These are phyloP conservation scores for Chelonoidis abingdonii DNA, from an alignment of 2,113 vertebrate species.

Conservation along the genomic window DNA sequence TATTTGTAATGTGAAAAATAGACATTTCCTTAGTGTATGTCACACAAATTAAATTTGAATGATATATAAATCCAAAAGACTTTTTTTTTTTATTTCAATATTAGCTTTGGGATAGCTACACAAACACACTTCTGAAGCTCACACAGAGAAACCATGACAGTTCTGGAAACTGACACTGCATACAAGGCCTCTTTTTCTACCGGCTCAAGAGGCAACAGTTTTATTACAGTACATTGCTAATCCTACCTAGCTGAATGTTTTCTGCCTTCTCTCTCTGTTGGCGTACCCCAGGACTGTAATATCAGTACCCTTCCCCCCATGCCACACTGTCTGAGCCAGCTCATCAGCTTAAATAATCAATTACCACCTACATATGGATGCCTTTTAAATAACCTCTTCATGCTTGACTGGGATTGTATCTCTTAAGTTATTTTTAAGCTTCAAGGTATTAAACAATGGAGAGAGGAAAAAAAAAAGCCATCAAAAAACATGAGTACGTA, in stretches of 20 bases:
- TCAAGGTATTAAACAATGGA: background rate
- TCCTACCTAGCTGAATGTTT: background rate
- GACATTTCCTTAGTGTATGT: background rate
- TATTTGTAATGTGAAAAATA: background rate
- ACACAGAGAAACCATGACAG: background rate
- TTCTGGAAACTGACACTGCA: background rate
- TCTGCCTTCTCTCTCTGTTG: background rate
- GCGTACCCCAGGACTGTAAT: background rate
- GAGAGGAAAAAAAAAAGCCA: background rate
- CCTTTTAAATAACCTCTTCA: background rate
- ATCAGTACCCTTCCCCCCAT: background rate
- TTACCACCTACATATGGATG: background rate
- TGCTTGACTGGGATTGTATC: background rate
- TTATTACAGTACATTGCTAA: background rate
- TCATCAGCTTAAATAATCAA: background rate
- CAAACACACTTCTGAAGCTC: background rate
- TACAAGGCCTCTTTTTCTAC: background rate
- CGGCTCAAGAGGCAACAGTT: background rate
- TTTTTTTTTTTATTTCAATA: background rate
- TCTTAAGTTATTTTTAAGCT: background rate
- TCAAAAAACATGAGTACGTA: background rate
- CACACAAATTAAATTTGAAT: background rate
- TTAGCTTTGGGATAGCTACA: background rate
- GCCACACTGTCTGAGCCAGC: background rate
- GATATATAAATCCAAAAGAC: fast-evolving